Evolutionary conservation across 2,888 invertebrate species (phyloP).

Genomic region (Acleris emargana): DNA sequence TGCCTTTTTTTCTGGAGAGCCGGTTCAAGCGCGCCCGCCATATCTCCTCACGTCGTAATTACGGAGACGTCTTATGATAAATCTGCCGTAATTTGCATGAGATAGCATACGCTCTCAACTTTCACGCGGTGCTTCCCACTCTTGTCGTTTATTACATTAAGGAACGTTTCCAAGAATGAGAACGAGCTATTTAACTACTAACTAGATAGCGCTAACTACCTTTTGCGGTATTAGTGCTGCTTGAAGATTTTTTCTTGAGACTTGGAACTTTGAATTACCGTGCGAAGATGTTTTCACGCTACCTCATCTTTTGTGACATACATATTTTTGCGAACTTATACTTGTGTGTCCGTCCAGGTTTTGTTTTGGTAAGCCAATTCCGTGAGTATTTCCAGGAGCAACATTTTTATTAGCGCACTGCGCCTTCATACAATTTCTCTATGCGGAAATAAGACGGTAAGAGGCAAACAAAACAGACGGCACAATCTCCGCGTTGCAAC

Average conservation of each 20-base stretch:
- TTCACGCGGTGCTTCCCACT: slow-evolving; percentile 80
- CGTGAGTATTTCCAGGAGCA: slow-evolving; percentile 60
- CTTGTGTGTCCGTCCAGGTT: slow-evolving; percentile 6
- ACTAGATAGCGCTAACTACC: slow-evolving; percentile 71
- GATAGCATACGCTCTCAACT: slow-evolving; percentile 84
- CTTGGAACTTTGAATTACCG: slow-evolving; percentile 11
- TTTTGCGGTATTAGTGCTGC: slow-evolving; percentile 55
- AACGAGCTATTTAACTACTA: slow-evolving; percentile 81
- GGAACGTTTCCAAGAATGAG: slow-evolving; percentile 80
- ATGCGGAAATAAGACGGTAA: slow-evolving; percentile 76
- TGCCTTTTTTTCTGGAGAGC: slow-evolving; percentile 81
- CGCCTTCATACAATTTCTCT: slow-evolving; percentile 71
- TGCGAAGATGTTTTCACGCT: slow-evolving; percentile 6
- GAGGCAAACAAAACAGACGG: slow-evolving; percentile 78
- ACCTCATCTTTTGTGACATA: slow-evolving; percentile 4
- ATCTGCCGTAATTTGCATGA: slow-evolving; percentile 84
- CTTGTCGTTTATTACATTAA: slow-evolving; percentile 82
- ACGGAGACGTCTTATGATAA: slow-evolving; percentile 83
- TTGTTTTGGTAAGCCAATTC: slow-evolving; percentile 46
- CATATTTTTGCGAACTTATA: slow-evolving; percentile 2
- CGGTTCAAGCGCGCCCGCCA: slow-evolving; percentile 77
- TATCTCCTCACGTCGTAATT: slow-evolving; percentile 84
- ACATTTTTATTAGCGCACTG: slow-evolving; percentile 66
- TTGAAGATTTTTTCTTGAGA: slow-evolving; percentile 45
- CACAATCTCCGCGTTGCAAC: slow-evolving; percentile 79